phyloP scores from a whole-genome alignment of 2,113 vertebrate species.

The Lathamus discolor region DNA sequence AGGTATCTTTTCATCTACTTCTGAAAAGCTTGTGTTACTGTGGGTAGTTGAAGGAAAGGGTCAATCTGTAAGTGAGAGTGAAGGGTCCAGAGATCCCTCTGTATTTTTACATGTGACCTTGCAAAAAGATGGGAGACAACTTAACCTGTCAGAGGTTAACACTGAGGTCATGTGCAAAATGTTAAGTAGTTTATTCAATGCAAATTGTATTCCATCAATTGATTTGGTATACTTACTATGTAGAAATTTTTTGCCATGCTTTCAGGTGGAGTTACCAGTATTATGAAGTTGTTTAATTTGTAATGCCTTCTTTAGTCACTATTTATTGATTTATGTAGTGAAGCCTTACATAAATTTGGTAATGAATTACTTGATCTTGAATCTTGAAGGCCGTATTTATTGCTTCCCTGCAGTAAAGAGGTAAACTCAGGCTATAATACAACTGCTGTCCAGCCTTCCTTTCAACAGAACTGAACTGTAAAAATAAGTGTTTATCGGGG shows the following conservation, averaged over 20 bases:
- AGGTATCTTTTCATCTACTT: not conserved
- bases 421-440: not conserved
- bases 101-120: constrained; percentile 9
- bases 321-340: constrained; percentile 16
- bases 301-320: not conserved
- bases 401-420: not conserved
- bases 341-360: not conserved
- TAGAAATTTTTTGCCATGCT: not conserved
- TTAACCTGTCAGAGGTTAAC: not conserved
- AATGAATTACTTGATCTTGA: constrained; percentile 15
- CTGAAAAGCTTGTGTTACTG: not conserved
- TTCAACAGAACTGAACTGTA: not conserved
- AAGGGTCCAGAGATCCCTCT: not conserved
- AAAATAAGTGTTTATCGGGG: not conserved
- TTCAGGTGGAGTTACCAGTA: not conserved
- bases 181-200: not conserved
- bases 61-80: not conserved
- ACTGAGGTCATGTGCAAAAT: not conserved
- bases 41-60: not conserved
- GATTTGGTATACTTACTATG: not conserved
- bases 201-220: not conserved
- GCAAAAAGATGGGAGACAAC: not conserved
- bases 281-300: constrained; percentile 2
- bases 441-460: not conserved
- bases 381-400: not conserved